phyloP scores from a whole-genome alignment of 2,797 vertebrate species.

The Fistularia tabacaria region DNA sequence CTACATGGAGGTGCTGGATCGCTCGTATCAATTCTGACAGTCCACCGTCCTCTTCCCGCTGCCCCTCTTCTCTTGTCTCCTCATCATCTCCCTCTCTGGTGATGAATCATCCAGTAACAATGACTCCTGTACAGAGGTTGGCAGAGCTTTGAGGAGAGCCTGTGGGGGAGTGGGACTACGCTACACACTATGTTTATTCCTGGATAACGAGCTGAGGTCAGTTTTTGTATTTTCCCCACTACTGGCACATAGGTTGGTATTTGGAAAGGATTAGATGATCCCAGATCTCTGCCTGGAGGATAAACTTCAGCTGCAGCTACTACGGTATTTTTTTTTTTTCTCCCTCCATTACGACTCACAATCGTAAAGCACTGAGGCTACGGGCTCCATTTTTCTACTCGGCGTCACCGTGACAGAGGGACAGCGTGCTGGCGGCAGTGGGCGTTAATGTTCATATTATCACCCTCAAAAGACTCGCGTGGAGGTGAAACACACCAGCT shows the following conservation, averaged over 20 bases:
- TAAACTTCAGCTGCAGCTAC: constrained; percentile 58
- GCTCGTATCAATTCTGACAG: constrained; percentile 93
- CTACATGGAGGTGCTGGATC: constrained; percentile 98
- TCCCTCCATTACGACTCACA: constrained; percentile 32
- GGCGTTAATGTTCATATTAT: constrained; percentile 47
- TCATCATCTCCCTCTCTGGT: constrained; percentile 51
- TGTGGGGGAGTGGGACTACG: constrained; percentile 57
- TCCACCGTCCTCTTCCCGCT: constrained; percentile 24
- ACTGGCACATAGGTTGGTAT: constrained; percentile 52
- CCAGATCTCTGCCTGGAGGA: constrained; percentile 59
- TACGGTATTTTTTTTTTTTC: constrained; percentile 24
- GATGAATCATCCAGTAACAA: constrained; percentile 65
- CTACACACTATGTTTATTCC: constrained; percentile 64
- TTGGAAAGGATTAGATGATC: constrained; percentile 63
- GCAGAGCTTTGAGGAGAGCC: constrained; percentile 52
- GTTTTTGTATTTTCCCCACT: constrained; percentile 53
- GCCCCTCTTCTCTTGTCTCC: constrained; percentile 42
- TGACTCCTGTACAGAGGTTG: constrained; percentile 65
- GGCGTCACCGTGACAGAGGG: constrained; percentile 37
- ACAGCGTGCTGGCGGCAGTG: constrained; percentile 10
- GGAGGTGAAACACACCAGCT: constrained; percentile 42
- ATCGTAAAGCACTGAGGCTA: constrained; percentile 36
- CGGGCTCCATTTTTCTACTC: constrained; percentile 40
- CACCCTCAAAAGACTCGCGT: constrained; percentile 37
- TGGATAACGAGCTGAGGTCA: constrained; percentile 65